Evolutionary conservation across 2,113 vertebrate species (phyloP).

Genomic region (Spheniscus mendiculus): DNA sequence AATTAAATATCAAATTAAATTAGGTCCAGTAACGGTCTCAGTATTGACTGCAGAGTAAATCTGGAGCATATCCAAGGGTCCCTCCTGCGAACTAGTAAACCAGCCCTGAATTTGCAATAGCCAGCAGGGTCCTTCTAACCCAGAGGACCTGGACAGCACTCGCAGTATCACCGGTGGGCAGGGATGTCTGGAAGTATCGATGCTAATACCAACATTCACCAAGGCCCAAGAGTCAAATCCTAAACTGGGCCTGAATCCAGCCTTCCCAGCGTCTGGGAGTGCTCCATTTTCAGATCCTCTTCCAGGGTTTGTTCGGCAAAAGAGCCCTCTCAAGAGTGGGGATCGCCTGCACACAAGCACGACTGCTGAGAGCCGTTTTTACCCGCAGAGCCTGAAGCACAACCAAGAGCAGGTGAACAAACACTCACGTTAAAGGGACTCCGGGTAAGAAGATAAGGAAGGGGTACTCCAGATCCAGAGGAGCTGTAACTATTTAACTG

Average conservation of each 20-base stretch:
- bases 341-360: rapidly evolving
- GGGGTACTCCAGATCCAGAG: not conserved
- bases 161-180: rapidly evolving
- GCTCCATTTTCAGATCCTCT: not conserved
- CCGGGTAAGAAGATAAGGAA: not conserved
- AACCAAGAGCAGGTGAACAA: not conserved
- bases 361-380: not conserved
- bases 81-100: rapidly evolving
- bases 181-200: rapidly evolving
- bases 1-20: not conserved
- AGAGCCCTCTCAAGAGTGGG: not conserved
- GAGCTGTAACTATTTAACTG: not conserved
- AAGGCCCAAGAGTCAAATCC: not conserved
- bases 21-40: not conserved
- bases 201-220: not conserved
- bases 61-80: not conserved
- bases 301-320: not conserved
- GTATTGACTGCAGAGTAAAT: not conserved
- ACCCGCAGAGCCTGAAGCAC: not conserved
- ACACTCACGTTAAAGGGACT: rapidly evolving
- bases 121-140: not conserved
- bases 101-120: not conserved
- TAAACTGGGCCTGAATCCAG: not conserved
- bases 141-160: rapidly evolving
- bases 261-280: not conserved